Percentiles rank a stretch among this genome's conserved stretches.
Conservation (phyloP, 2,797 vertebrate genomes). For the Sebastolobus altivelis region DNA sequence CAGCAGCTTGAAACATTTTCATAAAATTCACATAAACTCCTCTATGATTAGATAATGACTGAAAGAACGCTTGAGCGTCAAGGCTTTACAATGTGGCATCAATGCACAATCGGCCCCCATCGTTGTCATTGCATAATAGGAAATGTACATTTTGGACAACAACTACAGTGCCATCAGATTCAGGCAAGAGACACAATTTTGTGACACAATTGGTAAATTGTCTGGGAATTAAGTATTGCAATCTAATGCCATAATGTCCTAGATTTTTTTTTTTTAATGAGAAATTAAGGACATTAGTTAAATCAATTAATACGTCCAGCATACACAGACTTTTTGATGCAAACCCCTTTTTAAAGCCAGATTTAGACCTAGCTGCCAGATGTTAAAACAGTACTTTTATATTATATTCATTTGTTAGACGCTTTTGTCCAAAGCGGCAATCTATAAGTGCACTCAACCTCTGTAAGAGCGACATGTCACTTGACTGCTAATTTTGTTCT, state of each 20-base stretch:
- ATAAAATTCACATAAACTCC: not conserved
- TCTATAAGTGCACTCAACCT: not conserved
- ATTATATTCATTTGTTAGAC: not conserved
- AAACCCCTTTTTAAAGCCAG: no score
- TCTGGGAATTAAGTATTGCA: no score
- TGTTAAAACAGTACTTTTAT: no score
- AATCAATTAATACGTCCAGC: not conserved
- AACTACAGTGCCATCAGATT: not conserved
- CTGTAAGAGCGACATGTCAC: not conserved
- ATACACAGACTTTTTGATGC: not conserved
- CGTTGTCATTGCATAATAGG: not conserved
- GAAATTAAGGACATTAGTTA: not conserved
- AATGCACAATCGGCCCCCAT: not conserved
- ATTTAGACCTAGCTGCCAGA: not conserved
- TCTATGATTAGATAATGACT: not conserved
- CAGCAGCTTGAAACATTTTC: not conserved
- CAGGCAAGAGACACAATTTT: no score
- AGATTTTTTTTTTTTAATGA: no score
- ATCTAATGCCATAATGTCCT: no score
- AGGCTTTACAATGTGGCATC: not conserved
- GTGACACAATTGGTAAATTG: no score
- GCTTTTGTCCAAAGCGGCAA: not conserved
- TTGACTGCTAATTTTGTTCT: not conserved
- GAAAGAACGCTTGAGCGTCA: not conserved
- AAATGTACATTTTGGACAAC: not conserved